Percentiles rank a stretch among this genome's conserved stretches.
These are phyloP conservation scores for Acanthoscelides obtectus DNA, from an alignment of 2,888 invertebrate species.

Conservation along the genomic window DNA sequence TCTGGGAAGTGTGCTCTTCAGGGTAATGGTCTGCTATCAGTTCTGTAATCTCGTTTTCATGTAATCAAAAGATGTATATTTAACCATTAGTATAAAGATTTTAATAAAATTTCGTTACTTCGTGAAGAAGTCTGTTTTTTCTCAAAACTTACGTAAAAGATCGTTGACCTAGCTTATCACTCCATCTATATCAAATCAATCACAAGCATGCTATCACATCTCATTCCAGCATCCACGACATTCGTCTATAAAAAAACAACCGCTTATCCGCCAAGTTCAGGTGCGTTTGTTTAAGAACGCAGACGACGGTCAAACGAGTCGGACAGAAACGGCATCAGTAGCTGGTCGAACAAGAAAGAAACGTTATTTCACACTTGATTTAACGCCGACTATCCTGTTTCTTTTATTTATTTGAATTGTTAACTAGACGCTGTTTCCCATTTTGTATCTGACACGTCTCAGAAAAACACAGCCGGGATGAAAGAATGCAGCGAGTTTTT, in stretches of 20 bases:
- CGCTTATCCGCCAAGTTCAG: neutral
- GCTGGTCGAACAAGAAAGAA: neutral
- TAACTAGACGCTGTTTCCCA: neutral
- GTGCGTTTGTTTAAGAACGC: neutral
- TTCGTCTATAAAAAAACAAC: neutral
- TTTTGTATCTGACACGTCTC: neutral
- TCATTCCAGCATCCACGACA: neutral
- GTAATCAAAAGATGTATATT: too few relatives aligned
- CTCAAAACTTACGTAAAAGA: too few relatives aligned
- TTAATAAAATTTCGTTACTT: too few relatives aligned
- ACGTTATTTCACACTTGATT: neutral
- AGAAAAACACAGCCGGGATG: neutral
- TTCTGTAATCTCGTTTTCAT: too few relatives aligned
- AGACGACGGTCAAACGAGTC: neutral
- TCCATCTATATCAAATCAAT: neutral
- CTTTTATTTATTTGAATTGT: neutral
- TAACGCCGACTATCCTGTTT: neutral
- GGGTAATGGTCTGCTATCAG: too few relatives aligned
- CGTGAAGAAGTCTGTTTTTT: too few relatives aligned
- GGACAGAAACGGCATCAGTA: neutral
- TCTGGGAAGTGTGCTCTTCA: too few relatives aligned
- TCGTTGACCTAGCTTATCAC: neutral
- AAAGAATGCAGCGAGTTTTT: neutral
- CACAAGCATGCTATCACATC: neutral
- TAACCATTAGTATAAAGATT: too few relatives aligned